phyloP scores from a whole-genome alignment of 2,113 vertebrate species.

The Emberiza fucata region DNA sequence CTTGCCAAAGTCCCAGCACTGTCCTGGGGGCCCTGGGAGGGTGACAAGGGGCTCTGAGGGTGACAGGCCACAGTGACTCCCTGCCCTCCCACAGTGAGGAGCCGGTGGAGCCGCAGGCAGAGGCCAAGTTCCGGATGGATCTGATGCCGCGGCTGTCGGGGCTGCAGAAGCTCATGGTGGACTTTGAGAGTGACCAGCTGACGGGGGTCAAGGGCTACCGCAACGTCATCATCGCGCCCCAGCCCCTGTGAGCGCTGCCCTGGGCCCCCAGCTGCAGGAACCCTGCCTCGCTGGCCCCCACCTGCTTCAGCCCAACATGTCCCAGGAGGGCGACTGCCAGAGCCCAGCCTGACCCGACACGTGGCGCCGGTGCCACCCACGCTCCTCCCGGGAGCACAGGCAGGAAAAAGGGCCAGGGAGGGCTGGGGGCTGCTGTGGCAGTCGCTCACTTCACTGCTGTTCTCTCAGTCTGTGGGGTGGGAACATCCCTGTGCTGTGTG shows the following conservation, averaged over 20 bases:
- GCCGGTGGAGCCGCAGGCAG: conserved; percentile 72
- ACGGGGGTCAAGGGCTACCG: conserved; percentile 86
- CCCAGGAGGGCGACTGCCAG: not conserved
- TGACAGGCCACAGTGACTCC: fast-evolving
- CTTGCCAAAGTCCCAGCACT: not conserved
- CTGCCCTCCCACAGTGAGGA: not conserved
- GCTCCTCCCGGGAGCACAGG: not conserved
- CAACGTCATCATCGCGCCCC: conserved; percentile 81
- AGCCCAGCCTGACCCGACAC: not conserved
- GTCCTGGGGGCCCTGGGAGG: not conserved
- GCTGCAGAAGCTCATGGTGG: conserved; percentile 84
- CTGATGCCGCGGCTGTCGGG: conserved; percentile 78
- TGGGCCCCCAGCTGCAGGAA: fast-evolving
- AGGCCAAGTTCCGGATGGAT: conserved; percentile 79
- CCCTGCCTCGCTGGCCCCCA: not conserved
- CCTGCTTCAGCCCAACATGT: not conserved
- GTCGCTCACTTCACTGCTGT: fast-evolving
- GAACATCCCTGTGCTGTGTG: not conserved
- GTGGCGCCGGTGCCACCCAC: fast-evolving
- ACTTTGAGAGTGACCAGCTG: conserved; percentile 87
- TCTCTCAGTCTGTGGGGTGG: not conserved
- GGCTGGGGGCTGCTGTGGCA: not conserved
- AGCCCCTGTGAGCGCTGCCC: not conserved
- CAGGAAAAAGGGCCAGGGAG: not conserved
- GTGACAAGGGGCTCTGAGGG: no score